Conservation (phyloP, 2,113 vertebrate genomes). For the Salvelinus alpinus region DNA sequence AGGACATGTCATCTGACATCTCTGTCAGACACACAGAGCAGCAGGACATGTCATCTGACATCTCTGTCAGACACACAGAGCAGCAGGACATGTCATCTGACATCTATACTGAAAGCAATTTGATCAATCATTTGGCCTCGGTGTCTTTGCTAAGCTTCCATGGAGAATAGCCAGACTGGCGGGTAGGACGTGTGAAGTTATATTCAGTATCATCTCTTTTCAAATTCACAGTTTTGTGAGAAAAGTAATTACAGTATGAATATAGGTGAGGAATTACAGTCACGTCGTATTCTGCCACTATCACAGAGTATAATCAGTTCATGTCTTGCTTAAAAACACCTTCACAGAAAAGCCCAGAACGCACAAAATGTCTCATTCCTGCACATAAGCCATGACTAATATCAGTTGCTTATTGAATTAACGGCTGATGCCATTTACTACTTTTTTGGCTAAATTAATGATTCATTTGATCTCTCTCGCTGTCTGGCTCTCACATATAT, state of each 20-base stretch:
- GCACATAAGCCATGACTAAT: conserved; percentile 21
- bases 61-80: no score
- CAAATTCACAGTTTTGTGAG: conserved; percentile 3
- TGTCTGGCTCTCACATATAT: background rate
- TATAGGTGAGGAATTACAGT: background rate
- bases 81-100: background rate
- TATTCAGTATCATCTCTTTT: background rate
- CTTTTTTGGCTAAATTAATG: conserved; percentile 49
- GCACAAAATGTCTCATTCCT: background rate
- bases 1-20: no score
- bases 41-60: no score
- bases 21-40: no score
- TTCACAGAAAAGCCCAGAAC: background rate
- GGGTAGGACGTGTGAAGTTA: no score
- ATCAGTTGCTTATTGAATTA: conserved; percentile 47
- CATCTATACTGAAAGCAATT: conserved; percentile 13
- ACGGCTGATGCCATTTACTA: conserved; percentile 45
- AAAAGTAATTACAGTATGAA: conserved; percentile 3
- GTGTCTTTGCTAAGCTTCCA: no score
- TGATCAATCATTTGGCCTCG: conserved; percentile 3
- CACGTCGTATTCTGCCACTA: background rate
- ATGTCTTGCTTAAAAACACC: background rate
- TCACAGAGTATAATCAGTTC: background rate
- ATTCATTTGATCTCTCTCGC: conserved; percentile 40
- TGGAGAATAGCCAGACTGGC: background rate